Base-by-base conservation (phyloP, 2,113 vertebrate species). In the Chlorodrepanis virens region DNA sequence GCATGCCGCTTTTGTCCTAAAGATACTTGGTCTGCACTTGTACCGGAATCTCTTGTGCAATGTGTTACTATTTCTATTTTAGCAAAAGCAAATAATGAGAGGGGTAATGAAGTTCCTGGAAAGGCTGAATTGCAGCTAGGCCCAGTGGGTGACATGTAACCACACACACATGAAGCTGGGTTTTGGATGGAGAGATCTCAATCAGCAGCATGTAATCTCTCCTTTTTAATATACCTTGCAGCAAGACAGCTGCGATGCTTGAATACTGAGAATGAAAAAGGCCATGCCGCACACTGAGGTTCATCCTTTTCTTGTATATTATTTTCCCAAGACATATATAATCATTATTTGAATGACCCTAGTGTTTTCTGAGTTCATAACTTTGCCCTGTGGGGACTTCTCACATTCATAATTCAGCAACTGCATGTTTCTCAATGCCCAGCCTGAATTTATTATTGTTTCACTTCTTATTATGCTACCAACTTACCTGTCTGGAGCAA, bases 361-460 rank as follows among this genome's bases (percentile, higher is more conserved):
- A n/a, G n/a, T 64, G 68, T 72, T 90, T 95, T 83, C 89, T 76
- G 35, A 4, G 3, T 89, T 96, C 79, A 84, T 50, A 80, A 29
- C 49, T 83, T 77, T 47, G 45, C 80, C 94, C 79, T 74, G 28
- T 42, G 60, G 82, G 21, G 40, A 80, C 65, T 74, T 68, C 71
- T 71, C 81, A 79, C 70, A 84, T 95, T 92, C 94, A 93, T 96
- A 94, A 96, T 96, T 94, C 12, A 7, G 27, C 45, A 76, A 68
- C 35, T n/a, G 35, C 83, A 68, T 49, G 24, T 88, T 96, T 95
- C 89, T 75, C 49, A 65, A 54, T 0, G 0, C 71, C 47, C 44
- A 76, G 42, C 31, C 75, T 97, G 76, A 90, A 88, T 93, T 89
- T 89, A 69, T 94, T 91, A 83, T 77, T 4, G 5, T 84, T 92